A percentile compares a stretch with the other conserved stretches of the same genome.
Conservation (phyloP, 2,113 vertebrate genomes). For the Hippocampus mohnikei region DNA sequence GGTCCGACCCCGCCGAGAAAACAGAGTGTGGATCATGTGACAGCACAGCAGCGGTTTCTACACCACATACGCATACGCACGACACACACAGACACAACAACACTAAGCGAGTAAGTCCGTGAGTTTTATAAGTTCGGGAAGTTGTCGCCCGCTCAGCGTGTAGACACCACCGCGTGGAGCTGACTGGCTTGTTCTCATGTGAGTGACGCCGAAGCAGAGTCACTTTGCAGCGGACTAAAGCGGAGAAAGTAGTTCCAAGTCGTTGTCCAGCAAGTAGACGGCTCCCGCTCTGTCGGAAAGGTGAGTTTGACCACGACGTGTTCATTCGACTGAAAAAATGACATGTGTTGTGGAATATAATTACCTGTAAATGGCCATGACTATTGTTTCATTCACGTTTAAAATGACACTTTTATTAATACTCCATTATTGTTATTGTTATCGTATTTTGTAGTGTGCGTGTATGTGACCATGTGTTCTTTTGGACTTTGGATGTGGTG, state of each 20-base stretch:
- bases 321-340: not conserved
- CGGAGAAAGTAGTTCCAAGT: not conserved
- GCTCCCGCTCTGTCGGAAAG: not conserved
- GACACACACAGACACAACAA: not conserved
- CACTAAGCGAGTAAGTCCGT: not conserved
- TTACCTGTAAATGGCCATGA: not conserved
- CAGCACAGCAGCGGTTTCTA: conserved; percentile 37
- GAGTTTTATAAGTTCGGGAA: not conserved
- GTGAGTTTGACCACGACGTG: not conserved
- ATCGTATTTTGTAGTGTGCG: not conserved
- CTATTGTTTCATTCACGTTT: no score
- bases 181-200: not conserved
- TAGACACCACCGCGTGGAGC: not conserved
- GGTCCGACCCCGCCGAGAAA: conserved; percentile 50
- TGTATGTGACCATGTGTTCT: no score
- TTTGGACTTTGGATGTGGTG: not conserved
- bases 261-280: not conserved
- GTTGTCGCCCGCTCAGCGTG: not conserved
- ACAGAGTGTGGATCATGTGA: conserved; percentile 63
- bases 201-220: not conserved
- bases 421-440: not conserved
- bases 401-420: no score
- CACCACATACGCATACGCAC: not conserved
- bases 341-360: not conserved
- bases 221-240: not conserved